Base-by-base conservation (phyloP, 1,140 invertebrate species). In the Caerostris extrusa region DNA sequence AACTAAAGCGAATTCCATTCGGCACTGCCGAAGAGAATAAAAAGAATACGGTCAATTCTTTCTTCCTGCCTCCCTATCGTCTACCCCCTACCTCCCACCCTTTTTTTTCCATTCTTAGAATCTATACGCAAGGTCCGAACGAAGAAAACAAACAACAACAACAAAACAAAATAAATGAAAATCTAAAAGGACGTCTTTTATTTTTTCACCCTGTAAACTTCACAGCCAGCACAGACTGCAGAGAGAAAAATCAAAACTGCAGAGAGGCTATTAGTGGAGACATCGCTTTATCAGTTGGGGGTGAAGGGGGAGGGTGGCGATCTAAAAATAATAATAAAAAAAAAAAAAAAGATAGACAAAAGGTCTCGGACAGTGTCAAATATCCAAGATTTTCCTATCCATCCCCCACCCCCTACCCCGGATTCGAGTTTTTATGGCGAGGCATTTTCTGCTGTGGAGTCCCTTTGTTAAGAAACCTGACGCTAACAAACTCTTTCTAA, bases 401-500 rank as follows among this genome's bases (percentile, higher is more conserved):
- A n/a, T n/a, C n/a, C n/a, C 19, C 10, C 71, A 8, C 10, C 60
- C 17, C n/a, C n/a, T n/a, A n/a, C 61, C 1, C 61, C 61, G 61
- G 71, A 19, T 0, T 81, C 10, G 50, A 8, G 10, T 81, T 81
- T 12, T 81, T 81, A 10, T n/a, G n/a, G 12, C 8, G 17, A 10
- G 7, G 34, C 34, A 34, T n/a, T 34, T 81, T 81, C 34, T 19
- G n/a, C 71, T 12, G 3, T 64, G 7, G 61, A 17, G 61, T 17
- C 34, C 50, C 10, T 19, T 81, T 81, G 7, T 14, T 12, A 85
- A 87, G 89, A 81, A 81, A 12, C 7, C 50, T 58, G 89, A 90
- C 89, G 50, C 89, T 90, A 90, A 90, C 89, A 90, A 90, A 90
- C 67, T 90, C 89, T 7, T 50, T 69, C 89, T 90, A 90, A 90